These are phyloP conservation scores for Choloepus hoffmanni DNA, from an alignment of 2,113 vertebrate genomes.

Conservation along the genomic window DNA sequence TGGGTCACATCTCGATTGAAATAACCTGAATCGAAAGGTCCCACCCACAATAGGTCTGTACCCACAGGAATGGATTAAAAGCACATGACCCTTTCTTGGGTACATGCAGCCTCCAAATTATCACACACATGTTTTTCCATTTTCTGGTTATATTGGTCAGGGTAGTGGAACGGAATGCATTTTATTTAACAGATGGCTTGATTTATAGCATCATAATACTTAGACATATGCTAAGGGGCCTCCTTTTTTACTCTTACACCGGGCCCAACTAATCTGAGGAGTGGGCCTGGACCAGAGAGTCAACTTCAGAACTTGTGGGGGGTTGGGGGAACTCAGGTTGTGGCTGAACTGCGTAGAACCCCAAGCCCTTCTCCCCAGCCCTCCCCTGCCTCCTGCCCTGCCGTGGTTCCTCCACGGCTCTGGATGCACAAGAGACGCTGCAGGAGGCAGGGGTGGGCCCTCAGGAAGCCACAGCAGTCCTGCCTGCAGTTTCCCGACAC, in stretches of 20 bases:
- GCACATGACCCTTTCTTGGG: too few relatives aligned
- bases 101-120: too few relatives aligned
- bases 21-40: too few relatives aligned
- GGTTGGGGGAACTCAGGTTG: not conserved
- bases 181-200: not conserved
- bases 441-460: not conserved
- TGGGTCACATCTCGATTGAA: too few relatives aligned
- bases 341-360: not conserved
- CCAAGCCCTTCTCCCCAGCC: not conserved
- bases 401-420: not conserved
- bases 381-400: too few relatives aligned
- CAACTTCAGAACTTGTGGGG: not conserved
- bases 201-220: not conserved
- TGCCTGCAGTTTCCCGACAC: fast-evolving
- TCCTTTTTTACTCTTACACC: not conserved
- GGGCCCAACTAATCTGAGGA: not conserved
- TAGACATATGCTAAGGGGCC: not conserved
- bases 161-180: not conserved
- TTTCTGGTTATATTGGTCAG: not conserved
- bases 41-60: too few relatives aligned
- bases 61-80: too few relatives aligned
- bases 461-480: not conserved
- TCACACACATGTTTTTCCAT: not conserved
- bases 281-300: not conserved
- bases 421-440: not conserved